Evolutionary conservation across 2,888 invertebrate species (phyloP), one percentile per base, ranked within the genome.

Genomic region (Agrotis segetum): DNA sequence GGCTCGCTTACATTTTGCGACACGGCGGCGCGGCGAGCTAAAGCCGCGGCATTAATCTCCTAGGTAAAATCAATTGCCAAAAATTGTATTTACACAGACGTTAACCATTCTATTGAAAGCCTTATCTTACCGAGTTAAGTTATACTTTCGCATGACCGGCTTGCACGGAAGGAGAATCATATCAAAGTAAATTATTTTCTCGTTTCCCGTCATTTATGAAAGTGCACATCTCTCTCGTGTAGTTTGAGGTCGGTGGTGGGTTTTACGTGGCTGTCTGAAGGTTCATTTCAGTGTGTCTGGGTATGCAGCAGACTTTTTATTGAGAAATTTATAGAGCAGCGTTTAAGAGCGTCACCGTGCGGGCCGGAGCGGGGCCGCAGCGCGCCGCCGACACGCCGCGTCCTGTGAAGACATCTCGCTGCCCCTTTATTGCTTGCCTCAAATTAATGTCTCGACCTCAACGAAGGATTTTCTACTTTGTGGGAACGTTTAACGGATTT

Each of bases 1-100:
- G 93, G 92, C 89, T 95, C 94, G 95, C 93, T 95, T 93, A 95
- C 94, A 95, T 94, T 95, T 96, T 93, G 94, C 92, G 94, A 92
- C 92, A 90, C 90, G 90, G 88, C 90, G 90, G 89, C 88, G 78
- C 80, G 87, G 86, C 88, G 88, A 85, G 88, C 86, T 89, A 92
- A 95, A 94, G 91, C 92, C 93, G 86, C 90, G 90, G 91, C 91
- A 93, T 95, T 95, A 95, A 96, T 95, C 95, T 94, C 87, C 88
- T 86, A 87, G 89, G 91, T 92, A 91, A 94, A 95, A 95, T 95
- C 95, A 95, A 95, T 95, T 94, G 93, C 92, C 93, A 95, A 94
- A 95, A 95, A 94, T 92, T 91, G 88, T 92, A 92, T 94, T 94
- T 92, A 86, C 88, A 86, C 77, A 77, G 83, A 77, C 77, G 71